Base-by-base conservation (phyloP, 1,140 invertebrate genomes). In the Drosophila virilis region DNA sequence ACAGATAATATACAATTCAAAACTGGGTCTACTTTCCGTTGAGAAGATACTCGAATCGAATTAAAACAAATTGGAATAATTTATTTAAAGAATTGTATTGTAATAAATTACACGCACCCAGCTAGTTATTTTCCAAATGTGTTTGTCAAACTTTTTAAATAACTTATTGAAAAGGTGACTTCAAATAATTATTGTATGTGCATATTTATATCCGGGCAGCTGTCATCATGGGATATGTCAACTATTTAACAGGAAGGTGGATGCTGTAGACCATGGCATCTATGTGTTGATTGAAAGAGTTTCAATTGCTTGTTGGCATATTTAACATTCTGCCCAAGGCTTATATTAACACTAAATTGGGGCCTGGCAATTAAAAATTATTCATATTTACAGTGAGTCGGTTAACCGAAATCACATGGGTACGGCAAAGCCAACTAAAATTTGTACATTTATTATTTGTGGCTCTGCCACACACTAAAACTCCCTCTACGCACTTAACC, bases 391-490 rank as follows among this genome's bases (percentile, higher is more conserved):
- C 77, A 84, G 77, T 59, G 64, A 54, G 42, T 67, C 68, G 84
- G 84, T 84, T 80, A 78, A 83, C 80, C 84, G 60, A 80, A 61
- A 75, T 78, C 75, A 72, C 81, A 86, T 76, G 51, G 40, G 17
- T 42, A 55, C 65, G 50, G 48, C 8, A 69, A 62, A 57, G 68
- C 66, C 73, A 77, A 66, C 52, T 60, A 74, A 68, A 48, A 43
- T 62, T 89, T 54, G 69, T 55, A 68, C 74, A 84, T 88, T 89
- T 89, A 89, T 89, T 89, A 84, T 89, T 80, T 88, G 79, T 88
- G 77, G 79, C 72, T 45, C 45, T 40, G 42, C 46, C 22, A 32
- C 10, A 50, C n/a, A n/a, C 15, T 13, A 8, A 38, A 33, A 0
- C 13, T n/a, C 45, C 15, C 48, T 9, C 8, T 38, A 46, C 48